A percentile compares a stretch with the other conserved stretches of the same genome.
Evolutionary conservation across 2,888 invertebrate species (phyloP).

Genomic region (Melikaiella ostensackeni): DNA sequence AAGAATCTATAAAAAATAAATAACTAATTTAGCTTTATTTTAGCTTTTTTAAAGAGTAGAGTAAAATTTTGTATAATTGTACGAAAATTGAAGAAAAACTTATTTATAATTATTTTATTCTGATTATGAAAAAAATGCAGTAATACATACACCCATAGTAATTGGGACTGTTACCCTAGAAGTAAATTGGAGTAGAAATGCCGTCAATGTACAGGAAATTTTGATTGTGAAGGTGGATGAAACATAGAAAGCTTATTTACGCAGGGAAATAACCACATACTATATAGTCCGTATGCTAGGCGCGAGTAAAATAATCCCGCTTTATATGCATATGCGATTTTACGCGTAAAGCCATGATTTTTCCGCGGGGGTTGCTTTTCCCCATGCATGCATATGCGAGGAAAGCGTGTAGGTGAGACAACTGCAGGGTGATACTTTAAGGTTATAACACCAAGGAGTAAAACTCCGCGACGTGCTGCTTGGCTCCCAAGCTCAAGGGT

Average conservation of each 20-base stretch:
- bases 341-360: slow-evolving; percentile 75
- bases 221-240: slow-evolving; percentile 10
- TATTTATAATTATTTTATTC: no score
- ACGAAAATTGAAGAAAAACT: no score
- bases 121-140: no score
- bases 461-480: no score
- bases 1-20: no score
- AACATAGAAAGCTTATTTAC: slow-evolving; percentile 20
- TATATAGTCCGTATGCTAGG: slow-evolving; percentile 46
- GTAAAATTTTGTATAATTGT: no score
- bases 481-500: slow-evolving; percentile 49
- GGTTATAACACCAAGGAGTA: slow-evolving; percentile 59
- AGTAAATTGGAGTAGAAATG: neutral
- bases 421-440: slow-evolving; percentile 51
- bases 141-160: no score
- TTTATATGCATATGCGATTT: slow-evolving; percentile 74
- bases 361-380: slow-evolving; percentile 63
- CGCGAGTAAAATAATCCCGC: slow-evolving; percentile 70
- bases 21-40: no score
- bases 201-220: neutral
- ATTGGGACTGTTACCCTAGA: no score
- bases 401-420: slow-evolving; percentile 50
- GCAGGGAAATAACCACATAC: slow-evolving; percentile 26
- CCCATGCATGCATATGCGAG: slow-evolving; percentile 57
- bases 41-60: no score